phyloP scores from a whole-genome alignment of 2,888 invertebrate genomes.

The Nomada lathburiana region DNA sequence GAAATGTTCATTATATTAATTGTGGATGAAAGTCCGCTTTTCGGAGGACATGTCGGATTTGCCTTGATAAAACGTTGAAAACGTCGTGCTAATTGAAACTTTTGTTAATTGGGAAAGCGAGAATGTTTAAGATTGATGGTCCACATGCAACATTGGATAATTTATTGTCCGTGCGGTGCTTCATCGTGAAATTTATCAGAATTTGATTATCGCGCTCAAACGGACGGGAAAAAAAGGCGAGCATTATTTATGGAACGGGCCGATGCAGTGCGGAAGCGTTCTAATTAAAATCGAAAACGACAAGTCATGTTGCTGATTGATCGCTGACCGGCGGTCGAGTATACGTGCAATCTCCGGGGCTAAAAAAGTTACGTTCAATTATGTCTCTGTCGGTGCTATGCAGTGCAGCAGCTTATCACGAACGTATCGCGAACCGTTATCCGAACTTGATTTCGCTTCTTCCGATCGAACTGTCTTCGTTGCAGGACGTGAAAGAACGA shows the following conservation, averaged over 20 bases:
- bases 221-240: slow-evolving; percentile 31
- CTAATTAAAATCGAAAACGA: slow-evolving; percentile 57
- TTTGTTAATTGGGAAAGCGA: neutral
- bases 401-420: slow-evolving; percentile 44
- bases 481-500: neutral
- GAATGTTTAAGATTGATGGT: slow-evolving; percentile 5
- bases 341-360: slow-evolving; percentile 43
- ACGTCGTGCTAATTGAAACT: neutral
- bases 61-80: neutral
- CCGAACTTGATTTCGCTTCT: slow-evolving; percentile 28
- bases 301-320: slow-evolving; percentile 54
- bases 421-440: slow-evolving; percentile 40
- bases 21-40: neutral
- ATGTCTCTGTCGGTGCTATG: slow-evolving; percentile 51
- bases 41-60: neutral
- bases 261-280: slow-evolving; percentile 53
- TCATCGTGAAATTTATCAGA: slow-evolving; percentile 40
- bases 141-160: neutral
- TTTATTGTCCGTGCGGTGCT: neutral
- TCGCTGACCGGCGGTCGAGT: slow-evolving; percentile 25
- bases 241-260: slow-evolving; percentile 51
- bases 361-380: slow-evolving; percentile 47
- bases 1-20: neutral
- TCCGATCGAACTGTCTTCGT: slow-evolving; percentile 17
- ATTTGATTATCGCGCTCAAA: slow-evolving; percentile 46